Evolutionary conservation across 2,888 invertebrate species (phyloP), one percentile per base, ranked within the genome.

Genomic region (Zonitis immaculata): DNA sequence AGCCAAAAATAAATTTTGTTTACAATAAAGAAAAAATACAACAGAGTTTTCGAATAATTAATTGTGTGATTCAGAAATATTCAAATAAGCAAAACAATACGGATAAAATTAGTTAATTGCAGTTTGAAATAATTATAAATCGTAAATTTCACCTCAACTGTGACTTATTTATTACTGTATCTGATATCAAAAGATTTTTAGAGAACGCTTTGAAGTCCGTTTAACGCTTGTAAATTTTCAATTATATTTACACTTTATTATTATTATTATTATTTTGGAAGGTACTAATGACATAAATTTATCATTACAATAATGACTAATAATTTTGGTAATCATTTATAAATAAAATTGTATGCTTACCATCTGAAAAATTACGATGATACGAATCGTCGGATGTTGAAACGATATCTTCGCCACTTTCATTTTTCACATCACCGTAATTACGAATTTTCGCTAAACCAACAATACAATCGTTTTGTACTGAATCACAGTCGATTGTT

Each of bases 81-180:
- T 26, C 16, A 26, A 45, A 45, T 26, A 27, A 39, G 26, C 45
- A 8, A 39, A 54, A 54, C 54, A 54, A 54, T 54, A 39, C 1
- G 12, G 54, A 54, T 55, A 52, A 51, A 51, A 52, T 49, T 51
- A 55, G 51, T 52, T 45, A 55, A 51, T 48, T 30, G 52, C 44
- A 53, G 18, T 35, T 39, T 20, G 16, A 9, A 39, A 39, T 20
- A 20, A 39, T 20, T 50, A 55, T 58, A 58, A 56, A 58, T 58
- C 53, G 60, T 54, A 39, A 48, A 51, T 56, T 49, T 51, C 42
- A 52, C 55, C 51, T 53, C 46, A 46, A 47, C 48, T 42, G n/a
- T 56, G 61, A 59, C 59, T 58, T 56, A 49, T 61, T 61, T 61
- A 61, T 59, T 48, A 49, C 52, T 39, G 60, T 53, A 59, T 62